Conservation (phyloP, 2,888 invertebrate species). For the Andrena dorsata region DNA sequence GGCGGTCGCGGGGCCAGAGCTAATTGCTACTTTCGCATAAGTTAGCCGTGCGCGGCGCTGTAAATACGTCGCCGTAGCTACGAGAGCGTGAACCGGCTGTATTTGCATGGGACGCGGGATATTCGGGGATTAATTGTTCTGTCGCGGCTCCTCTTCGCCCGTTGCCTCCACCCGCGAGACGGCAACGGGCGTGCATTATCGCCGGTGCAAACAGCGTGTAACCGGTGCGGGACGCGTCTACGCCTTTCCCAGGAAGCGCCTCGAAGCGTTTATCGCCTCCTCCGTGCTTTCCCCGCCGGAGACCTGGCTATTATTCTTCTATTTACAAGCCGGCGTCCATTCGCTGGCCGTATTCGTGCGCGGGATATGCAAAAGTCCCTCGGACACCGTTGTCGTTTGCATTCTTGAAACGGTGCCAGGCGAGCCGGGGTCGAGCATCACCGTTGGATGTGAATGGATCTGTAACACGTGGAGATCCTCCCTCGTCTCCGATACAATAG, state of each 20-base stretch:
- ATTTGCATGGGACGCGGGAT: conserved; percentile 58
- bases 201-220: conserved; percentile 44
- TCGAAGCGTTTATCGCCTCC: conserved; percentile 31
- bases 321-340: neutral
- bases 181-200: conserved; percentile 24
- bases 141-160: conserved; percentile 41
- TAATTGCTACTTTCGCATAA: conserved; percentile 68
- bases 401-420: neutral
- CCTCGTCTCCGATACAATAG: too few species aligned
- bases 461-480: neutral
- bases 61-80: conserved; percentile 61
- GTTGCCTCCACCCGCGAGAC: conserved; percentile 31
- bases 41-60: conserved; percentile 52
- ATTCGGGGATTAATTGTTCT: conserved; percentile 55
- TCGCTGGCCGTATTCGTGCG: neutral
- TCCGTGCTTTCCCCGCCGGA: conserved; percentile 2
- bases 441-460: neutral
- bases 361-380: neutral
- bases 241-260: conserved; percentile 37
- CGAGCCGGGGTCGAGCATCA: neutral
- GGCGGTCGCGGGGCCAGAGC: conserved; percentile 52
- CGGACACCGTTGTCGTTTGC: neutral
- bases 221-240: conserved; percentile 36
- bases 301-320: neutral
- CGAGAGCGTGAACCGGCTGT: conserved; percentile 57